phyloP scores from a whole-genome alignment of 2,113 vertebrate genomes.

The Chloropsis cyanopogon region DNA sequence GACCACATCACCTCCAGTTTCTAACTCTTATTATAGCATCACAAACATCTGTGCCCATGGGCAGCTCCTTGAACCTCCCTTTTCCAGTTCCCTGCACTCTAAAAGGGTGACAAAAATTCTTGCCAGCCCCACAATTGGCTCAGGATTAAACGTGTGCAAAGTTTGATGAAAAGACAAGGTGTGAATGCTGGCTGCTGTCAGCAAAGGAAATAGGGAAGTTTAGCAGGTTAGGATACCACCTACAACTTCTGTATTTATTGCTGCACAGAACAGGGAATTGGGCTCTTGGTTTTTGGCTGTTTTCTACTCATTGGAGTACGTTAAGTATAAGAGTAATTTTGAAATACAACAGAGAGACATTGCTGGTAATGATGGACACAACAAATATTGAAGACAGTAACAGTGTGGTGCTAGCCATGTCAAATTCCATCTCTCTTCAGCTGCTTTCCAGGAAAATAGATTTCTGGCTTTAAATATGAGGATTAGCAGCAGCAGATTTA shows the following conservation, averaged over 20 bases:
- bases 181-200: not conserved
- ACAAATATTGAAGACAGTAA: not conserved
- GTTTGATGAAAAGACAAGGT: not conserved
- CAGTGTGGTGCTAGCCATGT: not conserved
- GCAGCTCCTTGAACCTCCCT: not conserved
- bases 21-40: not conserved
- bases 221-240: not conserved
- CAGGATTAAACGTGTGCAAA: not conserved
- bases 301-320: not conserved
- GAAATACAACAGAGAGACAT: not conserved
- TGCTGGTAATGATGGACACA: not conserved
- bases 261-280: not conserved
- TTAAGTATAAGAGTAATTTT: not conserved
- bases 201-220: not conserved
- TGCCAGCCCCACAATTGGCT: rapidly evolving
- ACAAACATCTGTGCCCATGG: not conserved
- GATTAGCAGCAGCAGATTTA: conserved; percentile 66
- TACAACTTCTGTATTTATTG: not conserved
- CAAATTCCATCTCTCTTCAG: not conserved
- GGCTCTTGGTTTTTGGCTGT: not conserved
- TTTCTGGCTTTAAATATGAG: conserved; percentile 54
- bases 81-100: not conserved
- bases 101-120: not conserved
- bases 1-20: not conserved
- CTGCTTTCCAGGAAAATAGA: conserved; percentile 47